Conservation (phyloP, 1,140 invertebrate genomes). For the Drosophila pandora region DNA sequence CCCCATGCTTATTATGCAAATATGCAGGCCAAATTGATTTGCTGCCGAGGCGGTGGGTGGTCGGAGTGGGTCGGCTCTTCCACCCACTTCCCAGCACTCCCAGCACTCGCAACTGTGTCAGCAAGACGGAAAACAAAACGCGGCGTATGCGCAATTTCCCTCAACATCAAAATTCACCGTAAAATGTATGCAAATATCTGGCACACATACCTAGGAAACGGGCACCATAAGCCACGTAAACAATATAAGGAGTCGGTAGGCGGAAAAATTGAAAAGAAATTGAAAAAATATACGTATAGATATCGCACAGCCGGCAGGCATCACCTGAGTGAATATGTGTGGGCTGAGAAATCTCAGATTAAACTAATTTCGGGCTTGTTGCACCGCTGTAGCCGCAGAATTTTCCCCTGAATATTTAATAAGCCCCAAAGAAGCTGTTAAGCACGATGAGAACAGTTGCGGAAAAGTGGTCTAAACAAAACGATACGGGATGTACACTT, state of each 20-base stretch:
- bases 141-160: conserved; percentile 76
- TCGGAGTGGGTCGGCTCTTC: not conserved
- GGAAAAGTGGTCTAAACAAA: conserved; percentile 18
- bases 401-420: conserved; percentile 76
- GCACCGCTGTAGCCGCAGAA: conserved; percentile 47
- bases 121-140: conserved; percentile 73
- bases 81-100: too few species aligned
- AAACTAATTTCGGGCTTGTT: conserved; percentile 76
- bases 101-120: conserved; percentile 62
- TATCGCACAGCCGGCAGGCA: conserved; percentile 63
- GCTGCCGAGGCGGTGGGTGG: conserved; percentile 10
- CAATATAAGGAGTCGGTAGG: conserved; percentile 65
- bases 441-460: conserved; percentile 14
- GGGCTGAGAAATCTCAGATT: conserved; percentile 68
- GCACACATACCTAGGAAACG: conserved; percentile 22
- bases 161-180: conserved; percentile 45
- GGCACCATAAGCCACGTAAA: conserved; percentile 73
- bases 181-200: conserved; percentile 78
- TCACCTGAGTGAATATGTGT: conserved; percentile 43
- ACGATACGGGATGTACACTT: not conserved
- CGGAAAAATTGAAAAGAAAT: conserved; percentile 74
- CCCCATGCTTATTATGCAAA: conserved; percentile 75
- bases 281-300: conserved; percentile 48
- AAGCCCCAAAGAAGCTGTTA: conserved; percentile 35
- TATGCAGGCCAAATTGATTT: conserved; percentile 76